Base-by-base conservation (phyloP, 1,140 invertebrate genomes). In the Drosophila bipectinata region DNA sequence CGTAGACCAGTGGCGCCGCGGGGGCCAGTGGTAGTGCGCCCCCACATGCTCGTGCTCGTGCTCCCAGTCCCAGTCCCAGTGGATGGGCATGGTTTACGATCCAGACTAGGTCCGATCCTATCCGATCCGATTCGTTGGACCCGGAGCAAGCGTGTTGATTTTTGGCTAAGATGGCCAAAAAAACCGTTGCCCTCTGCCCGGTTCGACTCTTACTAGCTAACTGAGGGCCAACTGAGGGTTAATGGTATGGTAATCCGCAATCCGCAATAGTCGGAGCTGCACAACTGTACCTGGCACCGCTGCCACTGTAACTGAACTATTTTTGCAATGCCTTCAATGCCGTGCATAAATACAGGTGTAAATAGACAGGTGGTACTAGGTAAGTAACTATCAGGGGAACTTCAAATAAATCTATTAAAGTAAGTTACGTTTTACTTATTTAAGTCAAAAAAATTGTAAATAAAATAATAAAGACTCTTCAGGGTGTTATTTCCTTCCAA, bases 61-160 rank as follows among this genome's bases (percentile, higher is more conserved):
- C 63, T 89, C 88, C 73, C 81, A 91, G 28, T 89, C 84, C 84
- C 84, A 89, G 58, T 91, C 90, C 90, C 90, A 91, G 55, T 91
- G 84, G 44, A 90, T 81, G 74, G 85, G 84, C 81, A 82, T 90
- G 60, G 18, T 61, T 14, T 47, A 28, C 44, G 47, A 44, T 34
- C 39, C 41, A 18, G 67, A 15, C 48, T 57, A 28, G 32, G 9
- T 10, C 28, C 34, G 26, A 37, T 47, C 32, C 32, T 10, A 37
- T 66, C 47, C 32, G 34, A 37, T 74, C 47, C 63, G 47, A 48
- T 85, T 84, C 79, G 79, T 89, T 88, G 81, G 82, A 87, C 82
- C 56, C 69, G 79, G 73, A 88, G 83, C 89, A 91, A 89, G 72
- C 81, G 78, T 67, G 79, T 87, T 91, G 71, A 68, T 90, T 91